These are phyloP conservation scores for Drosophila equinoxialis DNA, from an alignment of 1,140 invertebrate species.

Conservation along the genomic window DNA sequence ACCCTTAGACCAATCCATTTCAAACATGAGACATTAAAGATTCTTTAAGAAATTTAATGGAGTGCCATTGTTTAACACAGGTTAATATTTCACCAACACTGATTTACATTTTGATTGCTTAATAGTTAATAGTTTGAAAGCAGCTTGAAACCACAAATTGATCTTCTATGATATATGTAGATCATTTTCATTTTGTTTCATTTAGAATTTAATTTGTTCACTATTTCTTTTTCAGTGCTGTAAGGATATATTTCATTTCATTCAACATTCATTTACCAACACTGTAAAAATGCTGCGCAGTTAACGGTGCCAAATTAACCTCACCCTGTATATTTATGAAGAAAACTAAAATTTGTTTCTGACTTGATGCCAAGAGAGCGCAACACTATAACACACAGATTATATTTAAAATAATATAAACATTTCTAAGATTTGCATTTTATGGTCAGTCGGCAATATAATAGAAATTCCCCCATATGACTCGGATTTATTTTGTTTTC, in stretches of 20 bases:
- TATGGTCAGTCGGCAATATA: neutral
- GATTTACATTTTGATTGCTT: too few species aligned
- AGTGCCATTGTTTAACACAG: too few species aligned
- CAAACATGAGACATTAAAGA: too few species aligned
- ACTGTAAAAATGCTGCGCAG: neutral
- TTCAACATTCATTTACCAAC: neutral
- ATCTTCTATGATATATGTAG: too few species aligned
- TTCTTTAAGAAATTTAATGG: too few species aligned
- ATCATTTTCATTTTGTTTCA: too few species aligned
- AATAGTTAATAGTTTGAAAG: too few species aligned
- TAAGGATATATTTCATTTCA: neutral
- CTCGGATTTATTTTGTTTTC: neutral
- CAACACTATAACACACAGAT: neutral
- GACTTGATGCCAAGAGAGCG: neutral
- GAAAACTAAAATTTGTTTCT: neutral
- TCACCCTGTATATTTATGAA: neutral
- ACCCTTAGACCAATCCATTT: too few species aligned
- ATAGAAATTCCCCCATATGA: conserved; percentile 6
- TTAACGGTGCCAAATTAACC: neutral
- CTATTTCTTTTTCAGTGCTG: too few species aligned
- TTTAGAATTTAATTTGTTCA: too few species aligned
- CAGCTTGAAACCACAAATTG: too few species aligned
- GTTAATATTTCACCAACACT: too few species aligned
- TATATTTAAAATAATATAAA: neutral
- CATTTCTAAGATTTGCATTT: conserved; percentile 2